Base-by-base conservation (phyloP, 2,888 invertebrate genomes). In the Junonia oenone region DNA sequence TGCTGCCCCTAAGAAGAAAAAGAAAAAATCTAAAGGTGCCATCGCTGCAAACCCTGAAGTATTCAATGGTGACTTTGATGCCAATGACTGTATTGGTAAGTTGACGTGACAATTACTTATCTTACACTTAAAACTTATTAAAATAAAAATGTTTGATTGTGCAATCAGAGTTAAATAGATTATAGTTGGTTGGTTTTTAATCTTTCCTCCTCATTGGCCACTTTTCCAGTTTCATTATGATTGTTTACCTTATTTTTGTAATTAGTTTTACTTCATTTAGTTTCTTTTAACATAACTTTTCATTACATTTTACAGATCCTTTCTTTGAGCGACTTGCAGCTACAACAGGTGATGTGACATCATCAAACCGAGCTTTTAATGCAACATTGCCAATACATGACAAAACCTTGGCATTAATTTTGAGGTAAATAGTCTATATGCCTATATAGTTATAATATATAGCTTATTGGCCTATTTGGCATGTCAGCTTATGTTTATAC, bases 281-380 rank as follows among this genome's bases (percentile, higher is more conserved):
- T n/a, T n/a, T n/a, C n/a, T n/a, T n/a, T n/a, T n/a, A n/a, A n/a
- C n/a, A n/a, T n/a, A n/a, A n/a, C n/a, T n/a, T n/a, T n/a, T n/a
- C n/a, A n/a, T n/a, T n/a, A n/a, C n/a, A n/a, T 43, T 6, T 62
- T 61, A 9, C 80, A 78, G 93, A 93, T 81, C 91, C 93, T 4
- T 91, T 93, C 52, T 93, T 93, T 69, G 92, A 92, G 51, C 85
- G 92, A 63, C 71, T 93, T 0, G 91, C 93, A 17, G 91, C 92
- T 0, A 91, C 91, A 0, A 81, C 91, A 0, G 93, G 93, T 0
- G 92, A 93, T 60, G 92, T 92, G 51, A 92, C 92, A 29, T 91
- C 92, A 31, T 92, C 93, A 0, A 92, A 92, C 69, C 77, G 92
- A 62, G 83, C 93, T 0, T 91, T 93, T 71, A 92, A 92, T 66